A percentile compares a stretch with the other conserved stretches of the same genome.
phyloP scores from a whole-genome alignment of 2,113 vertebrate species.

The Microcebus griseorufus region DNA sequence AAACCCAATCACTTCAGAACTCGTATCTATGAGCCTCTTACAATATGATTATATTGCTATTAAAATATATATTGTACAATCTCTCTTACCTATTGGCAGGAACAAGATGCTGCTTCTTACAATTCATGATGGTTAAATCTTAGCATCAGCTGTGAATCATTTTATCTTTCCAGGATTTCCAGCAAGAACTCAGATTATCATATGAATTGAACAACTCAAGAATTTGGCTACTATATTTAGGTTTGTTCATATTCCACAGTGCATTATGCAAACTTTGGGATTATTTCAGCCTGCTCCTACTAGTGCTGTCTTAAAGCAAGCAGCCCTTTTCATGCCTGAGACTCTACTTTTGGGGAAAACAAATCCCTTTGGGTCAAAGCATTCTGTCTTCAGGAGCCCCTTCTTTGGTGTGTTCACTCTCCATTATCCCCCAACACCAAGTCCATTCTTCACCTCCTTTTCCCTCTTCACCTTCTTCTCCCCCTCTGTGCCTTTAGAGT shows the following conservation, averaged over 20 bases:
- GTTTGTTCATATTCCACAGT: background rate
- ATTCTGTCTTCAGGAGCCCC: background rate
- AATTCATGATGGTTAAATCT: background rate
- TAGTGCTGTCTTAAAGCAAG: background rate
- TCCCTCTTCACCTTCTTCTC: background rate
- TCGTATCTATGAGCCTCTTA: background rate
- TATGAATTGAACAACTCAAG: background rate
- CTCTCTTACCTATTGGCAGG: background rate
- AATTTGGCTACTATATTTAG: background rate
- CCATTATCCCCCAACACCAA: accelerated
- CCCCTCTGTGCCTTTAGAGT: background rate
- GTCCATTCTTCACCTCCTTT: accelerated
- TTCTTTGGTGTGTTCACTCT: background rate
- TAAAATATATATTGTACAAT: background rate
- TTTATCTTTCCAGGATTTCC: background rate
- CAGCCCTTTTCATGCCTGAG: background rate
- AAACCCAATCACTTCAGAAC: background rate
- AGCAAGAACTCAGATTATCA: background rate
- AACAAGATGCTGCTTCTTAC: background rate
- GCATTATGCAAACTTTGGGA: background rate
- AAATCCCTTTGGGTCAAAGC: background rate
- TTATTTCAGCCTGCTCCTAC: background rate
- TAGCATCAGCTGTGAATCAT: background rate
- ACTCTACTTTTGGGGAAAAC: background rate
- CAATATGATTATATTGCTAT: background rate